A percentile compares a stretch with the other conserved stretches of the same genome.
phyloP scores from a whole-genome alignment of 2,888 invertebrate species.

The Diachrysia chrysitis region DNA sequence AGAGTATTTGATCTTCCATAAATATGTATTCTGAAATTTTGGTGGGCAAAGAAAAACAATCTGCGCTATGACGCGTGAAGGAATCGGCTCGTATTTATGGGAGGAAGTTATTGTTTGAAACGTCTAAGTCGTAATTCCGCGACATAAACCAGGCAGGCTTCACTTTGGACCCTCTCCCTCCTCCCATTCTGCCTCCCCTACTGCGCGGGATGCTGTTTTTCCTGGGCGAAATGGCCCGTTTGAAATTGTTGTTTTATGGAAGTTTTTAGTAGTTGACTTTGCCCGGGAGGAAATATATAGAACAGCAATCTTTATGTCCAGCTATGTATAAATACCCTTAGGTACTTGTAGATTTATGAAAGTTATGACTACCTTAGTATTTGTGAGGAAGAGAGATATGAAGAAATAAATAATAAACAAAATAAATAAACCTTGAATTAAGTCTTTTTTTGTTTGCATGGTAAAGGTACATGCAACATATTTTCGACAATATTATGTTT shows the following conservation, averaged over 20 bases:
- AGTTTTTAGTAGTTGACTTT: conserved; percentile 89
- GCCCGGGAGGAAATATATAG: conserved; percentile 84
- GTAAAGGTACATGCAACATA: too few relatives aligned
- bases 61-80: conserved; percentile 87
- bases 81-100: conserved; percentile 88
- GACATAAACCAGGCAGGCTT: conserved; percentile 86
- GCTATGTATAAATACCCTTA: conserved; percentile 49
- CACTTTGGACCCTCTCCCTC: conserved; percentile 77
- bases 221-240: conserved; percentile 88
- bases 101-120: conserved; percentile 88
- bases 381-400: background rate
- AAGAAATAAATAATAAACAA: background rate
- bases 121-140: conserved; percentile 89
- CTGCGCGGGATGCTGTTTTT: conserved; percentile 85
- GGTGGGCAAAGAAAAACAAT: conserved; percentile 78
- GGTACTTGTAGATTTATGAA: conserved; percentile 48
- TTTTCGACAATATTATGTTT: too few relatives aligned
- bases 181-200: conserved; percentile 62
- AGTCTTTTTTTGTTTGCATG: too few relatives aligned
- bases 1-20: background rate
- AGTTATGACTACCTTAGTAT: conserved; percentile 27
- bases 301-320: conserved; percentile 79
- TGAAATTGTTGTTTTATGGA: conserved; percentile 89
- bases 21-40: conserved; percentile 23
- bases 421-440: background rate